These are phyloP conservation scores for Conus betulinus DNA, from an alignment of 1,140 invertebrate species.

Conservation along the genomic window DNA sequence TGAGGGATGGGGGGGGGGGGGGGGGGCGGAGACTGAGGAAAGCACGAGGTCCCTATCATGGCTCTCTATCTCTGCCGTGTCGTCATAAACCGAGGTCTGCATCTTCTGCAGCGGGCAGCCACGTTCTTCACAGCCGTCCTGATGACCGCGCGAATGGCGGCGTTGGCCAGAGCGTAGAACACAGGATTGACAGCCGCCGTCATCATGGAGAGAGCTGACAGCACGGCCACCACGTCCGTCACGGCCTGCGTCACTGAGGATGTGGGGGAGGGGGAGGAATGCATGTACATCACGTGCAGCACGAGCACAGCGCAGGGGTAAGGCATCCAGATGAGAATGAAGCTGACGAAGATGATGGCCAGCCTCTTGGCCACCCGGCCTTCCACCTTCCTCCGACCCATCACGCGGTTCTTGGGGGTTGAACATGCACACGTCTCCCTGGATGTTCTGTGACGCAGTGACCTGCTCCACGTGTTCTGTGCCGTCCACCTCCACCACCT, in stretches of 20 bases:
- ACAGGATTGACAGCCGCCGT: conserved; percentile 42
- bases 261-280: not conserved
- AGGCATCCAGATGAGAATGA: conserved; percentile 50
- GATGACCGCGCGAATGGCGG: conserved; percentile 23
- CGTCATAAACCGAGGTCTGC: not conserved
- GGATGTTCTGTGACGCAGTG: conserved; percentile 7
- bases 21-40: too few relatives aligned
- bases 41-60: too few relatives aligned
- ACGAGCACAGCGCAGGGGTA: conserved; percentile 42
- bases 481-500: conserved; percentile 51
- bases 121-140: not conserved
- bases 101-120: not conserved
- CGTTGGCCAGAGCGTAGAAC: conserved; percentile 41
- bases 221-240: conserved; percentile 16
- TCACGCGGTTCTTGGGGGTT: conserved; percentile 47
- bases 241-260: too few relatives aligned
- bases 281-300: not conserved
- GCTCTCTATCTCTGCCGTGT: too few relatives aligned
- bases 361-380: conserved; percentile 49
- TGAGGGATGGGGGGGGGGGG: not conserved
- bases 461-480: conserved; percentile 35
- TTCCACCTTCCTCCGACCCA: conserved; percentile 50
- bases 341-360: conserved; percentile 46
- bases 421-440: conserved; percentile 52
- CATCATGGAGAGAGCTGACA: conserved; percentile 27